Evolutionary conservation across 1,140 invertebrate species (phyloP).

Genomic region (Ostrea denselamellosa): DNA sequence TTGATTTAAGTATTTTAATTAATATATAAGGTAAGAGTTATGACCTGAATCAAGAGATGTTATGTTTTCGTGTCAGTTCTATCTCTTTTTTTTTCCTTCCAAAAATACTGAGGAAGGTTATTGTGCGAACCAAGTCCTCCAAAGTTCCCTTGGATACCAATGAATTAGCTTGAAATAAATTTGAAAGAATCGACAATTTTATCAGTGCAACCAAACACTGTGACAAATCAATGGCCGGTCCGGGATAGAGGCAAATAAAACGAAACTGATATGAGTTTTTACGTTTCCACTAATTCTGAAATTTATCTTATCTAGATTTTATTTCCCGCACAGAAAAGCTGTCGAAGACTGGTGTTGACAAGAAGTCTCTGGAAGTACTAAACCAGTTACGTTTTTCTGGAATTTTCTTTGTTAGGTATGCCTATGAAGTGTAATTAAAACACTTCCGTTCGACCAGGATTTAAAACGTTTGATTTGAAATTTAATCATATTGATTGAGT

Average conservation of each 20-base stretch:
- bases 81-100: conserved; percentile 1
- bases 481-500: not conserved
- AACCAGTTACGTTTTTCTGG: not conserved
- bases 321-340: not conserved
- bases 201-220: conserved; percentile 21
- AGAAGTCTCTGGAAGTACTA: not conserved
- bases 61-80: not conserved
- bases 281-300: conserved; percentile 18
- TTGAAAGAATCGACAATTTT: conserved; percentile 19
- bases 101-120: not conserved
- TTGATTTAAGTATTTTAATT: not conserved
- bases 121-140: not conserved
- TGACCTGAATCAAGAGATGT: not conserved
- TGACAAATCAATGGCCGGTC: not conserved
- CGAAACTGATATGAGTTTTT: not conserved
- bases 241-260: not conserved
- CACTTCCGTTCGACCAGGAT: not conserved
- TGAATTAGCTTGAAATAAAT: not conserved
- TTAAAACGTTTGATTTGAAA: not conserved
- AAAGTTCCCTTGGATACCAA: not conserved
- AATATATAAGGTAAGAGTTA: not conserved
- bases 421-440: not conserved
- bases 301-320: conserved; percentile 7
- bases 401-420: not conserved
- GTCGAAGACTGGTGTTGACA: not conserved